phyloP scores from a whole-genome alignment of 2,888 invertebrate genomes.

The Lasioglossum vierecki region DNA sequence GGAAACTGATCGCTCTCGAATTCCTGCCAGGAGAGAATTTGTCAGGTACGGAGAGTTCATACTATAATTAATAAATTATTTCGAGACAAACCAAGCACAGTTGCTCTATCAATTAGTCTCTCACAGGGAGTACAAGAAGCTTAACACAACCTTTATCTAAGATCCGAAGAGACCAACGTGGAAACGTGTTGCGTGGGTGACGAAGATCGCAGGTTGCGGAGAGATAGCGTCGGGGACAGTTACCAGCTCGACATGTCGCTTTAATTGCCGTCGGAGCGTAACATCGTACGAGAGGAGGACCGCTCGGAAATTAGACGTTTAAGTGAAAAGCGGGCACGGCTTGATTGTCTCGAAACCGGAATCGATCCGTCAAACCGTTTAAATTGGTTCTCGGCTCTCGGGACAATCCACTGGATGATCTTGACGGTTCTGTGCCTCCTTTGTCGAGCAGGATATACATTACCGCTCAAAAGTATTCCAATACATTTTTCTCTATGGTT shows the following conservation, averaged over 20 bases:
- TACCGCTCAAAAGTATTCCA: too few relatives aligned
- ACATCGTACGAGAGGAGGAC: conserved; percentile 29
- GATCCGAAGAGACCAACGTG: conserved; percentile 1
- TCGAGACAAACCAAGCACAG: too few relatives aligned
- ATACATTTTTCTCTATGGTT: too few relatives aligned
- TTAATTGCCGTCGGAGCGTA: conserved; percentile 48
- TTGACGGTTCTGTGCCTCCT: conserved; percentile 37
- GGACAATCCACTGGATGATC: conserved; percentile 11
- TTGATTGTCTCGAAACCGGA: conserved; percentile 45
- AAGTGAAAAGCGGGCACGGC: conserved; percentile 41
- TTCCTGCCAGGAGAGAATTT: too few relatives aligned
- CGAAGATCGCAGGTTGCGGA: background rate
- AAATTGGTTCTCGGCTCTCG: conserved; percentile 32
- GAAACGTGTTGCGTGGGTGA: background rate
- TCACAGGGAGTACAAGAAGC: too few relatives aligned
- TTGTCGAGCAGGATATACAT: background rate
- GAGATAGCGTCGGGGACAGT: background rate
- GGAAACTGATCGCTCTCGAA: too few relatives aligned
- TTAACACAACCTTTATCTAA: background rate
- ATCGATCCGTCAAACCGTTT: conserved; percentile 41
- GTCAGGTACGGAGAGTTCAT: too few relatives aligned
- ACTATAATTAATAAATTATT: too few relatives aligned
- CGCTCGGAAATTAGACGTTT: conserved; percentile 50
- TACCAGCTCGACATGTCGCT: conserved; percentile 42
- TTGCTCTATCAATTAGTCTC: too few relatives aligned